These are phyloP conservation scores for Anthoscopus minutus DNA, from an alignment of 2,113 vertebrate genomes.

Conservation along the genomic window DNA sequence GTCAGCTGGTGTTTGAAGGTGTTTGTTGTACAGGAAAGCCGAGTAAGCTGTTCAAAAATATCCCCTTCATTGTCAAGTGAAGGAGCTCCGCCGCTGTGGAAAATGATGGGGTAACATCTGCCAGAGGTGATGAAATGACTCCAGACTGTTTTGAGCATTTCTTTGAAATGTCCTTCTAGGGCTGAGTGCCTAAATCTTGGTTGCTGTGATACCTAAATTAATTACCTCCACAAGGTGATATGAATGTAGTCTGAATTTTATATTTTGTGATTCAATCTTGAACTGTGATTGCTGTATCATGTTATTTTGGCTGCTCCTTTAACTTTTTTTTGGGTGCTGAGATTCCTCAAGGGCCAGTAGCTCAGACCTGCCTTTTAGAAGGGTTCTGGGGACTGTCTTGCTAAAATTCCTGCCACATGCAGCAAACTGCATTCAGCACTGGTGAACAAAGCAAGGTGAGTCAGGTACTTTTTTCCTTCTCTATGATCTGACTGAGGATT, in stretches of 20 bases:
- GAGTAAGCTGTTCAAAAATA: background rate
- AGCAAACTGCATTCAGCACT: background rate
- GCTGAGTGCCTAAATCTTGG: background rate
- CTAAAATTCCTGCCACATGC: background rate
- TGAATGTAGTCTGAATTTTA: background rate
- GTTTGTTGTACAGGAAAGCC: background rate
- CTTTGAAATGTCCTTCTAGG: background rate
- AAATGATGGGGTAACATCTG: background rate
- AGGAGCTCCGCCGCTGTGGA: background rate
- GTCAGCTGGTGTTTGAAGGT: background rate
- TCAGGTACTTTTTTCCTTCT: background rate
- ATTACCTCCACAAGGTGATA: background rate
- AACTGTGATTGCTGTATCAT: background rate
- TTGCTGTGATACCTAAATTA: background rate
- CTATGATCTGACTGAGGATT: background rate
- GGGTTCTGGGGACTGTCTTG: background rate
- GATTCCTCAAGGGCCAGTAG: background rate
- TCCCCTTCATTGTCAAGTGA: background rate
- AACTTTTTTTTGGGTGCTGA: background rate
- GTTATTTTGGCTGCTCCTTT: background rate
- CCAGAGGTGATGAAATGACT: background rate
- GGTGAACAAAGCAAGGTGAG: background rate
- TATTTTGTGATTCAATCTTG: background rate
- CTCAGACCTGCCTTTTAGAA: background rate
- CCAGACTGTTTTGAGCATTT: background rate